Evolutionary conservation across 2,888 invertebrate genomes (phyloP), one percentile per base, ranked within the genome.

Genomic region (Ophion ventricosus): DNA sequence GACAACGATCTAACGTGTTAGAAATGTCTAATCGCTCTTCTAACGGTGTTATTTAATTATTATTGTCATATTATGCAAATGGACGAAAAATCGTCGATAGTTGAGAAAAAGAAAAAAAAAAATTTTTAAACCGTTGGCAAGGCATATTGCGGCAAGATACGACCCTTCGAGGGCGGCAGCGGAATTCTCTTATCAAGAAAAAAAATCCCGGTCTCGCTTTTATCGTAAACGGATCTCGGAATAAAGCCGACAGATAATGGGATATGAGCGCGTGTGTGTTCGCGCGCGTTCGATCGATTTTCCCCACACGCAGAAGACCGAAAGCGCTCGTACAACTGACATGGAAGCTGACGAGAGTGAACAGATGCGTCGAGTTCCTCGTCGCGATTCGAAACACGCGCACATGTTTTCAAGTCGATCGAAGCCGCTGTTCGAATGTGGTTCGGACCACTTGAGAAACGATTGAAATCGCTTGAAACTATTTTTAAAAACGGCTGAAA

Each of bases 211-310:
- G 57, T 57, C 20, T 57, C 23, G 1, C 2, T 57, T 57, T 57
- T 59, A 73, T 77, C 72, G 49, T 66, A 40, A 64, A 76, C 26
- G 82, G 25, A 77, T 54, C 70, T 14, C 49, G 49, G 49, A 11
- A 17, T 49, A 49, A 67, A 43, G n/a, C 26, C 26, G 26, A 56
- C 67, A 67, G 84, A 84, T 84, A 84, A 84, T 78, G 78, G 66
- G 64, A 75, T 84, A 70, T 74, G 70, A 56, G 43, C 74, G 64
- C 77, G 49, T 56, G 72, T 57, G 23, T 57, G 57, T 20, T 8
- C 23, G 20, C 67, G 78, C 74, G 69, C 63, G 69, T 74, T 79
- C 79, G 78, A 84, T 84, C 84, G 84, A 84, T 84, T 78, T 59
- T 69, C 63, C 63, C 20, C 49, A 43, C 66, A 40, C 59, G 54